These are phyloP conservation scores for Antidorcas marsupialis DNA, from an alignment of 2,113 vertebrate species.

Conservation along the genomic window DNA sequence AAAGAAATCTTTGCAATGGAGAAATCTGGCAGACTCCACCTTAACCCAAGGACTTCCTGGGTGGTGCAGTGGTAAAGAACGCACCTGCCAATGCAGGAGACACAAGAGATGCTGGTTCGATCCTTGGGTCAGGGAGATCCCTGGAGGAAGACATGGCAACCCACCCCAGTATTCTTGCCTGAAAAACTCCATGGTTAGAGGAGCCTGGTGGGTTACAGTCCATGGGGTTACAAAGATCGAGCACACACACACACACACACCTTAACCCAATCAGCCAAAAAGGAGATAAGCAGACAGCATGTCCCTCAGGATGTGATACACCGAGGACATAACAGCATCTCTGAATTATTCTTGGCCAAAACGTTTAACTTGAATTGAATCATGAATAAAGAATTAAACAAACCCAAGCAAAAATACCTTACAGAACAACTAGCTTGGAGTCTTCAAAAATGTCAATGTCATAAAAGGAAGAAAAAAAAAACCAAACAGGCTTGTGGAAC, in stretches of 20 bases:
- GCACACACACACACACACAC: background rate
- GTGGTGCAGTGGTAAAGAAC: background rate
- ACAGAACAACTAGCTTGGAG: background rate
- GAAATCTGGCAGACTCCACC: background rate
- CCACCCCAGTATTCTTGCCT: background rate
- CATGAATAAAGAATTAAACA: slow-evolving; percentile 3
- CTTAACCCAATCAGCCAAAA: background rate
- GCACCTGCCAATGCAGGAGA: background rate
- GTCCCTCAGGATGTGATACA: background rate
- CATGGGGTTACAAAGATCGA: background rate
- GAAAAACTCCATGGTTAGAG: background rate
- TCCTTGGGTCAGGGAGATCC: background rate
- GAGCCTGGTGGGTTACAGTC: background rate
- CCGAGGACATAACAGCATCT: background rate
- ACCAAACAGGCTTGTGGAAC: background rate
- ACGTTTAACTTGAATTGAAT: background rate
- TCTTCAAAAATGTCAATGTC: slow-evolving; percentile 3
- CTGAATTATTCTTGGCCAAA: background rate
- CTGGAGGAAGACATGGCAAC: background rate
- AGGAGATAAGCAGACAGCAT: background rate
- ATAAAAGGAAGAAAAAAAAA: background rate
- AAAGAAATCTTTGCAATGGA: background rate
- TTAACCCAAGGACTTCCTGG: background rate
- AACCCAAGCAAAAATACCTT: background rate
- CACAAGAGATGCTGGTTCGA: background rate